Conservation (phyloP, 2,888 invertebrate species). For the Thyatira batis region DNA sequence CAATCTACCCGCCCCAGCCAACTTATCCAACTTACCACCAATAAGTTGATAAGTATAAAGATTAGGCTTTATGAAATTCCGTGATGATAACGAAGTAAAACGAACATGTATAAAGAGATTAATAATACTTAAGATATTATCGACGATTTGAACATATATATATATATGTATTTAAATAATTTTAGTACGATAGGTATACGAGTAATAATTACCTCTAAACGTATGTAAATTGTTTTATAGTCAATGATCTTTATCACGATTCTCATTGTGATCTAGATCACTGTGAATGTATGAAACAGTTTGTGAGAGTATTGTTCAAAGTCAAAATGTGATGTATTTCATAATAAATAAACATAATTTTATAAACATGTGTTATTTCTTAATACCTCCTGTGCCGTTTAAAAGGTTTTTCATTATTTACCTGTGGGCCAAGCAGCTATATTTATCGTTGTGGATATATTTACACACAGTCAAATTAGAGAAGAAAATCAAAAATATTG, state of each 20-base stretch:
- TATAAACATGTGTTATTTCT: constrained; percentile 23
- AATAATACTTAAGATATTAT: constrained; percentile 15
- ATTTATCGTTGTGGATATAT: no score
- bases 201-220: constrained; percentile 41
- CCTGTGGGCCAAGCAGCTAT: no score
- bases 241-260: constrained; percentile 71
- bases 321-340: constrained; percentile 46
- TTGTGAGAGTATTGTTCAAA: constrained; percentile 49
- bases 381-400: no score
- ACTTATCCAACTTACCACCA: constrained; percentile 28
- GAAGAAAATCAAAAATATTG: no score
- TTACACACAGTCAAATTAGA: no score
- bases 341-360: constrained; percentile 44
- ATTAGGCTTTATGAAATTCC: not conserved
- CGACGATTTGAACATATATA: not conserved
- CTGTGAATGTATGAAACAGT: constrained; percentile 44
- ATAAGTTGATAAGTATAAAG: constrained; percentile 16
- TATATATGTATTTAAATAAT: not conserved
- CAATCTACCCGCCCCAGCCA: constrained; percentile 25
- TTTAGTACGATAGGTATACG: constrained; percentile 27
- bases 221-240: constrained; percentile 22
- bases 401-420: no score
- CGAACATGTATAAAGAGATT: constrained; percentile 10
- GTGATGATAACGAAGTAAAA: not conserved
- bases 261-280: constrained; percentile 68